phyloP scores from a whole-genome alignment of 2,888 invertebrate species.

The Noctuana brunneofusca region DNA sequence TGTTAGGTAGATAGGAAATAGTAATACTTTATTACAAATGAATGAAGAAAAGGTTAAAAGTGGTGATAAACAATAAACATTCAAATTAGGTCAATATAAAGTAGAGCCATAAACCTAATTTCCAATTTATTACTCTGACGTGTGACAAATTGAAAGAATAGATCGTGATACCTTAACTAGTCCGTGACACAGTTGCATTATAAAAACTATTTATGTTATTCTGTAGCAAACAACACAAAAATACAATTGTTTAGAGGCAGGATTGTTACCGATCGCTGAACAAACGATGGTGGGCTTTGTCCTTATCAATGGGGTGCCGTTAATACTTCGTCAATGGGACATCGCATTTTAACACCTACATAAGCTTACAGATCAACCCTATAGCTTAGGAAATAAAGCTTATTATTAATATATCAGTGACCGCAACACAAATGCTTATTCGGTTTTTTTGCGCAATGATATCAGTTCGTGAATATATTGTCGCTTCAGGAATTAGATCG shows the following conservation, averaged over 20 bases:
- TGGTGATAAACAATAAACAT: not conserved
- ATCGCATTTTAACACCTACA: constrained; percentile 60
- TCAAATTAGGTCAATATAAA: not conserved
- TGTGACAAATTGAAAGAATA: constrained; percentile 31
- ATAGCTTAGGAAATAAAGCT: constrained; percentile 8
- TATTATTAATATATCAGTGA: constrained; percentile 13
- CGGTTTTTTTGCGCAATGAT: constrained; percentile 81
- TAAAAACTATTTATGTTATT: constrained; percentile 35
- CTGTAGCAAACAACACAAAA: constrained; percentile 47
- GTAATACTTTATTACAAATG: not conserved
- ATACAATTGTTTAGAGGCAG: constrained; percentile 59
- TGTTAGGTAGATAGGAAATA: no score
- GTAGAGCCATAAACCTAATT: constrained; percentile 17
- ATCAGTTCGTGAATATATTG: constrained; percentile 77
- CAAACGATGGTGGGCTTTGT: constrained; percentile 74
- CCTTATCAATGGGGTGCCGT: constrained; percentile 74
- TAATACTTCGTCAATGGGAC: constrained; percentile 74
- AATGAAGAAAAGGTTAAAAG: not conserved
- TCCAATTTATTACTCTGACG: constrained; percentile 15
- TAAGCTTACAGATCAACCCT: not conserved
- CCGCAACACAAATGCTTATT: constrained; percentile 39
- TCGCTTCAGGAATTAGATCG: constrained; percentile 75
- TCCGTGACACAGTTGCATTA: constrained; percentile 33
- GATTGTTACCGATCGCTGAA: constrained; percentile 73
- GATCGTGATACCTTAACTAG: constrained; percentile 33